Conservation (phyloP, 1,140 invertebrate genomes). For the Drosophila willistoni region DNA sequence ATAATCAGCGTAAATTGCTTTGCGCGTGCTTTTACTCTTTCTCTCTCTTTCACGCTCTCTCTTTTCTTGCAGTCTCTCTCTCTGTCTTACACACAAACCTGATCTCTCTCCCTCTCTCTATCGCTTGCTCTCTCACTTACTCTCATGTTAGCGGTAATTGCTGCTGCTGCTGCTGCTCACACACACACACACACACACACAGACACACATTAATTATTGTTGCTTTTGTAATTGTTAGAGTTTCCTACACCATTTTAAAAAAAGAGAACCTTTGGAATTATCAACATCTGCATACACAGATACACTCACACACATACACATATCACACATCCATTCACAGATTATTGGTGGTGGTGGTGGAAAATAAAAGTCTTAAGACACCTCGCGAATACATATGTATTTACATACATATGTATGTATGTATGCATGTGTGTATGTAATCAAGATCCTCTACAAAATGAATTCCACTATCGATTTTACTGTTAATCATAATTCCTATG, state of each 20-base stretch:
- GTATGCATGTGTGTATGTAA: background rate
- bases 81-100: background rate
- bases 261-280: constrained; percentile 46
- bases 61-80: constrained; percentile 23
- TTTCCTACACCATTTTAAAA: constrained; percentile 69
- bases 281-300: constrained; percentile 49
- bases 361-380: constrained; percentile 4
- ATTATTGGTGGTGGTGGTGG: constrained; percentile 16
- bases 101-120: constrained; percentile 19
- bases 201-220: constrained; percentile 38
- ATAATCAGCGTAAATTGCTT: constrained; percentile 77
- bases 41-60: constrained; percentile 25
- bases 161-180: constrained; percentile 32
- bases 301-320: background rate
- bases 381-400: background rate
- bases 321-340: background rate
- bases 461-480: background rate
- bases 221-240: constrained; percentile 49
- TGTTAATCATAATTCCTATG: background rate
- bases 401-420: background rate
- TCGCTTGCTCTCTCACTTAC: constrained; percentile 14
- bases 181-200: constrained; percentile 24
- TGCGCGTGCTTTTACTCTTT: constrained; percentile 66
- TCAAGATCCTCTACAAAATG: constrained; percentile 3
- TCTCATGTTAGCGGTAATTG: constrained; percentile 32